Percentiles rank a stretch among this genome's conserved stretches.
These are phyloP conservation scores for Capitella teleta DNA, from an alignment of 1,140 invertebrate genomes.

Conservation along the genomic window DNA sequence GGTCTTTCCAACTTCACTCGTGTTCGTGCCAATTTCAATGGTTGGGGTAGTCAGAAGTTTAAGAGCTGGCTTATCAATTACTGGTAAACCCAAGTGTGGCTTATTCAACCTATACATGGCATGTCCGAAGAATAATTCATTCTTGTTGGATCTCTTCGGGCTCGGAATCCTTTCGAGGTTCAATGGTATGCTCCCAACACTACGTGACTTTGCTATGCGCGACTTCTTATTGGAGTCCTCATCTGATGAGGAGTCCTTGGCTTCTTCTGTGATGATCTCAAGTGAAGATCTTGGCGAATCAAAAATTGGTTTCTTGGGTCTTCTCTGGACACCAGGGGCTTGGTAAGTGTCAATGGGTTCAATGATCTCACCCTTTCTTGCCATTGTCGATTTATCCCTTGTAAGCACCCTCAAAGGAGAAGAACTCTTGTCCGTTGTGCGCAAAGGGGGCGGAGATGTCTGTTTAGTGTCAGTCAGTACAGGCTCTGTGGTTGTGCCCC, in stretches of 20 bases:
- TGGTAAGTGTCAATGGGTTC: constrained; percentile 8
- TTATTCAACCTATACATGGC: too few relatives aligned
- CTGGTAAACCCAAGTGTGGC: neutral
- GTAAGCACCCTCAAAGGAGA: constrained; percentile 5
- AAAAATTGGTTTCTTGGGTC: neutral
- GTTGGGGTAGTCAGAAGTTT: too few relatives aligned
- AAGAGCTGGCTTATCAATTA: neutral
- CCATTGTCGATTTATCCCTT: constrained; percentile 6
- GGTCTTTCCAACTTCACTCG: neutral
- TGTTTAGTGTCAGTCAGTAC: neutral
- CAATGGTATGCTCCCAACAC: too few relatives aligned
- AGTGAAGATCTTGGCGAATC: too few relatives aligned
- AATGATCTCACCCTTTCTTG: constrained; percentile 5
- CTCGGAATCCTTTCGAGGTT: too few relatives aligned
- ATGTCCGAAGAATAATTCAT: too few relatives aligned
- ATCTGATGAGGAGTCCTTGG: too few relatives aligned
- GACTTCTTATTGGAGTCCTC: too few relatives aligned
- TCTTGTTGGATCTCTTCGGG: too few relatives aligned
- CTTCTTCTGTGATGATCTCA: too few relatives aligned
- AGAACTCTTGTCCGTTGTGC: constrained; percentile 2
- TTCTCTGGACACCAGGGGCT: too few relatives aligned
- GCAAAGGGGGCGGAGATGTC: constrained; percentile 1
- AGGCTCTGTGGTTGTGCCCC: neutral
- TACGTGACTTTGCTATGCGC: too few relatives aligned
- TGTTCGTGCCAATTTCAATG: constrained; percentile 11